These are phyloP conservation scores for Callithrix jacchus DNA, from an alignment of 2,113 vertebrate genomes.

Conservation along the genomic window DNA sequence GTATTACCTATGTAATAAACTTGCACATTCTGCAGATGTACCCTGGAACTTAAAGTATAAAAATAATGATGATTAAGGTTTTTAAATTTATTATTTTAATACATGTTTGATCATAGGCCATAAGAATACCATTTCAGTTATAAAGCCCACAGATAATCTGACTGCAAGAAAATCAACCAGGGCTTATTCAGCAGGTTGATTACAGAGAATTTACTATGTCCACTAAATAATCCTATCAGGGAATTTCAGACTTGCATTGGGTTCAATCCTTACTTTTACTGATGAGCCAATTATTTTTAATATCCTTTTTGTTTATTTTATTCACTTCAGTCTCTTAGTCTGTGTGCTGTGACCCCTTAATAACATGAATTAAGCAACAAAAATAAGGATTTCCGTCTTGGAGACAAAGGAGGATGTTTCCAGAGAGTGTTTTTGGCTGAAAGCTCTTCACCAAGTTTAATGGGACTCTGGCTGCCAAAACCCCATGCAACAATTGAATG, in stretches of 20 bases:
- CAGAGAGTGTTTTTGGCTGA: conserved; percentile 29
- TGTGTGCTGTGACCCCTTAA: conserved; percentile 49
- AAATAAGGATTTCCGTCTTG: conserved; percentile 48
- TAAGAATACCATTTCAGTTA: not conserved
- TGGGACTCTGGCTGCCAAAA: conserved; percentile 38
- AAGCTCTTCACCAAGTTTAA: conserved; percentile 37
- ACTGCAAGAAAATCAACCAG: not conserved
- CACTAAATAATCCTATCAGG: not conserved
- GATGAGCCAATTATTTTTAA: conserved; percentile 35
- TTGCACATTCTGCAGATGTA: no score
- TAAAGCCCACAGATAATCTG: not conserved
- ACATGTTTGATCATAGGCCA: not conserved
- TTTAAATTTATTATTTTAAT: conserved; percentile 13
- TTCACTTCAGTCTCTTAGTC: conserved; percentile 53
- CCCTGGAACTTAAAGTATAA: no score
- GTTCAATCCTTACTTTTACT: not conserved
- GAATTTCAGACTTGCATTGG: not conserved
- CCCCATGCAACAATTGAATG: conserved; percentile 44
- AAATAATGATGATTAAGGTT: not conserved
- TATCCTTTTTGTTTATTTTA: conserved; percentile 49
- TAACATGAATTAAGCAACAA: conserved; percentile 53
- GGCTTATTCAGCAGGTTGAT: not conserved
- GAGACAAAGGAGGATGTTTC: conserved; percentile 43
- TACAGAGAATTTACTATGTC: not conserved
- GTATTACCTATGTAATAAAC: no score